A percentile compares a stretch with the other conserved stretches of the same genome.
Evolutionary conservation across 2,888 invertebrate species (phyloP).

Genomic region (Pogonocherus hispidulus): DNA sequence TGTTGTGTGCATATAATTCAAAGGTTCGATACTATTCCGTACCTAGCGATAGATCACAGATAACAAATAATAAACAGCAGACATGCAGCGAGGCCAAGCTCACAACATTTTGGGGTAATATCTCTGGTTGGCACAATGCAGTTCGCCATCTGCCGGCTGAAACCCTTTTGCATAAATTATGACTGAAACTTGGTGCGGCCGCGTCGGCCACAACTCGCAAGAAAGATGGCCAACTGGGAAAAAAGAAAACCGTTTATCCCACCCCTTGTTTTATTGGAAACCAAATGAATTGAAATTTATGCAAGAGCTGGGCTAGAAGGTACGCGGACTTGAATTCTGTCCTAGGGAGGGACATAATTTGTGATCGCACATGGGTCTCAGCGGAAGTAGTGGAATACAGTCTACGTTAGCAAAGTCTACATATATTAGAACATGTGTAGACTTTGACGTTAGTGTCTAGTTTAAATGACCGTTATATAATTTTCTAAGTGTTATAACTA

Average conservation of each 20-base stretch:
- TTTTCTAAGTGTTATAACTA: too few species aligned
- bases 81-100: conserved; percentile 54
- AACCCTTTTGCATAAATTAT: conserved; percentile 60
- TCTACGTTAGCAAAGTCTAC: too few species aligned
- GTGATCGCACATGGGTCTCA: too few species aligned
- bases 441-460: too few species aligned
- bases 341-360: conserved; percentile 18
- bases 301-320: conserved; percentile 47
- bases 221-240: conserved; percentile 53
- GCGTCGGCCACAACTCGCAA: conserved; percentile 48
- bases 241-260: conserved; percentile 50
- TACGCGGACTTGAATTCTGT: neutral
- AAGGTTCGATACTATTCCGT: conserved; percentile 19
- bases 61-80: conserved; percentile 58
- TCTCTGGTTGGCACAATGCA: conserved; percentile 55
- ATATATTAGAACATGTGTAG: too few species aligned
- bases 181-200: conserved; percentile 54
- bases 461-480: too few species aligned
- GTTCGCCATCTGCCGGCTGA: conserved; percentile 32
- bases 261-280: conserved; percentile 49
- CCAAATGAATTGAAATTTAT: conserved; percentile 59
- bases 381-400: too few species aligned
- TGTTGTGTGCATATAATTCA: too few species aligned
- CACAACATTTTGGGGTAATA: conserved; percentile 57
- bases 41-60: conserved; percentile 52